phyloP scores from a whole-genome alignment of 2,888 invertebrate genomes.

The Rhingia rostrata region DNA sequence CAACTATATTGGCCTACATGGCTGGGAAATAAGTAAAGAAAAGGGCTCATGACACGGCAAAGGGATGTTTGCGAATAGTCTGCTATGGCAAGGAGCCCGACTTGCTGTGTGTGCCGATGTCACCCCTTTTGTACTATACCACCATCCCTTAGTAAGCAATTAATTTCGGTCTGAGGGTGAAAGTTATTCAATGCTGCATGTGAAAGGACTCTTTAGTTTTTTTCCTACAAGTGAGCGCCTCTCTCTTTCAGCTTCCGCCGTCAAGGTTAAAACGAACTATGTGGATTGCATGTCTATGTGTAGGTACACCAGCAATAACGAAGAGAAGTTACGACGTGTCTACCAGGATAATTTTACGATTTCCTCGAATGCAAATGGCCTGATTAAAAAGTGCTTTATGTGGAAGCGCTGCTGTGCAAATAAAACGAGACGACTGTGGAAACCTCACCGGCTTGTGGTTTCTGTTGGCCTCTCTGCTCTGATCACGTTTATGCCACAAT shows the following conservation, averaged over 20 bases:
- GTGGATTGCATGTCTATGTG: neutral
- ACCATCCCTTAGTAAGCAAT: constrained; percentile 55
- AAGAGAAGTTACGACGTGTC: constrained; percentile 81
- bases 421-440: constrained; percentile 43
- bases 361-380: constrained; percentile 79
- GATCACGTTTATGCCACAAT: constrained; percentile 68
- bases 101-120: constrained; percentile 24
- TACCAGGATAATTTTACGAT: constrained; percentile 83
- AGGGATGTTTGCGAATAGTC: constrained; percentile 75
- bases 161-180: constrained; percentile 65
- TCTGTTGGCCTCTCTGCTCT: constrained; percentile 49
- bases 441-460: constrained; percentile 34
- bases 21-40: constrained; percentile 62
- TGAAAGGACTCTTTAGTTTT: constrained; percentile 46
- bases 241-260: constrained; percentile 73
- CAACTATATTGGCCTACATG: constrained; percentile 15
- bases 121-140: constrained; percentile 33
- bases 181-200: constrained; percentile 61
- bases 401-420: constrained; percentile 56
- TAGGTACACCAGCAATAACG: constrained; percentile 8
- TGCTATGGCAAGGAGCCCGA: constrained; percentile 50
- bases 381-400: constrained; percentile 76
- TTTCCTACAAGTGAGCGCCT: constrained; percentile 29
- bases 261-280: constrained; percentile 79
- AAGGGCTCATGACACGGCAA: constrained; percentile 52